Percentiles rank a stretch among this genome's conserved stretches.
These are phyloP conservation scores for Steinernema feltiae DNA, from an alignment of 1,140 invertebrate genomes.

Conservation along the genomic window DNA sequence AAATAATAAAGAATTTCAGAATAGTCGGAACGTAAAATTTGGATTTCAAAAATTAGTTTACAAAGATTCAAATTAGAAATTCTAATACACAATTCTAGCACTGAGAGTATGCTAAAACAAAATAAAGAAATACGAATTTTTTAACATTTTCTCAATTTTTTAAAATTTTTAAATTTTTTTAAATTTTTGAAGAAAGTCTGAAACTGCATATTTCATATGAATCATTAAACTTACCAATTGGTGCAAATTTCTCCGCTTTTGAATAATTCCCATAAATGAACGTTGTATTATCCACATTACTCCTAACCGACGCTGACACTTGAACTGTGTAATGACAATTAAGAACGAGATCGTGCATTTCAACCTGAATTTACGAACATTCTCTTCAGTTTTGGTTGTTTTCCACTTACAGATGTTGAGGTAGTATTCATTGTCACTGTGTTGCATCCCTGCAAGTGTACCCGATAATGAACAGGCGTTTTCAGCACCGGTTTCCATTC, in stretches of 20 bases:
- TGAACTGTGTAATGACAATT: constrained; percentile 28
- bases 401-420: constrained; percentile 14
- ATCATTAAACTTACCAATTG: not conserved
- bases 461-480: not conserved
- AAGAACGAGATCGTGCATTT: constrained; percentile 25
- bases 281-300: constrained; percentile 26
- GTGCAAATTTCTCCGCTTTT: not conserved
- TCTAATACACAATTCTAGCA: too few species aligned
- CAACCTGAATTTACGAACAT: constrained; percentile 20
- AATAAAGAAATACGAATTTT: too few species aligned
- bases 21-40: too few species aligned
- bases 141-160: too few species aligned
- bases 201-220: constrained; percentile 16
- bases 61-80: too few species aligned
- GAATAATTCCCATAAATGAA: constrained; percentile 16
- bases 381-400: not conserved
- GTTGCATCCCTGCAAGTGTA: not conserved
- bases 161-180: not conserved
- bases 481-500: constrained; percentile 21
- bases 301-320: constrained; percentile 21
- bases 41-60: not conserved
- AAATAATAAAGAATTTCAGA: too few species aligned
- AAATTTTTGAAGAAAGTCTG: not conserved
- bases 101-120: too few species aligned
- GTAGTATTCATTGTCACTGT: constrained; percentile 26